Base-by-base conservation (phyloP, 2,113 vertebrate genomes). In the Hirundichthys speculiger region DNA sequence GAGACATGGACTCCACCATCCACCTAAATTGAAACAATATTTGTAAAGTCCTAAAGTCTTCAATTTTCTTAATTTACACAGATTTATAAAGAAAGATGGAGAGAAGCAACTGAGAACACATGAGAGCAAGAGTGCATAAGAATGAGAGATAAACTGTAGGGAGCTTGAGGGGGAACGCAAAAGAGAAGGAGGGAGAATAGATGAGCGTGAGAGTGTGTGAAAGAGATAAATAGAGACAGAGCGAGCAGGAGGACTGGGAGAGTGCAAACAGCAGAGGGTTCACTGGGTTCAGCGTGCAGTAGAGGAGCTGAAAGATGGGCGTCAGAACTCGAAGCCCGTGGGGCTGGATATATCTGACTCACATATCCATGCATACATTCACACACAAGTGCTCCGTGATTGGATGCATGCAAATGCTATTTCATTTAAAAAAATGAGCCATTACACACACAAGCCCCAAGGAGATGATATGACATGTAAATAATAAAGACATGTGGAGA, bases 231-330 rank as follows among this genome's bases (percentile, higher is more conserved):
- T 81, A 82, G 77, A 88, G 79, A 86, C 61, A 46, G 82, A 86
- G 73, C 5, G 41, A 83, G 65, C 62, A 46, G 68, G 80, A 76
- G 80, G 84, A 80, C 78, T 82, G 75, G 84, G 80, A 71, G 84
- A 65, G 82, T 83, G 82, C 88, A 87, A 86, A 90, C 87, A 91
- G 87, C 81, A 86, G 83, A 84, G 84, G 87, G 86, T 91, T 90
- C 88, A 88, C 62, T 76, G 83, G 85, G 90, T 91, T 91, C 87
- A 86, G 72, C 75, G 65, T 86, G 85, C 86, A 84, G 83, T 63
- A 81, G 80, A 85, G 77, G 75, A 89, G 86, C 78, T 85, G 83
- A 86, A 80, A 87, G 90, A 90, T 83, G 87, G 88, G 75, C 88
- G 77, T 87, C 87, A 89, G 85, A 87, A 88, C 76, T 82, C 21